Percentiles rank a stretch among this genome's conserved stretches.
Conservation (phyloP, 2,797 vertebrate genomes). For the Brachyrhaphis roseni region DNA sequence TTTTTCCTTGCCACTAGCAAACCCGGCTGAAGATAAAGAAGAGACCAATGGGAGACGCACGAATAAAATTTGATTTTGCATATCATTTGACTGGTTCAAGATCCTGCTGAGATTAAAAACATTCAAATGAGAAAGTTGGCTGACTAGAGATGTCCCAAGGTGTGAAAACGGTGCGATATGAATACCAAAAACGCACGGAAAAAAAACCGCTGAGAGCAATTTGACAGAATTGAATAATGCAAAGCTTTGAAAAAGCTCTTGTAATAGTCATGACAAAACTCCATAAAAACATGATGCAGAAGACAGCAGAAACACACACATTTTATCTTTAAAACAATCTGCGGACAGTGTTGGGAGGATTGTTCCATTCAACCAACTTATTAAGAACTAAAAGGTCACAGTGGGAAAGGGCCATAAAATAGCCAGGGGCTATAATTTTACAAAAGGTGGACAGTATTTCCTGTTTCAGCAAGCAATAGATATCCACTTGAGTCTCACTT, state of each 20-base stretch:
- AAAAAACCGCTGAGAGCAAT: conserved; percentile 42
- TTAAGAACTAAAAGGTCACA: conserved; percentile 22
- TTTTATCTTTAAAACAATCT: conserved; percentile 24
- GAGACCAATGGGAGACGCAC: conserved; percentile 54
- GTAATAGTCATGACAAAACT: conserved; percentile 31
- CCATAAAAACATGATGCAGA: not conserved
- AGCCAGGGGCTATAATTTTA: conserved; percentile 6
- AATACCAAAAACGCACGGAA: conserved; percentile 41
- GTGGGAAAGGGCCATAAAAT: conserved; percentile 16
- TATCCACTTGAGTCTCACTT: conserved; percentile 64
- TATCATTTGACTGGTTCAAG: conserved; percentile 61
- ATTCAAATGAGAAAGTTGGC: conserved; percentile 65
- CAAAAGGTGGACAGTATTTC: conserved; percentile 39
- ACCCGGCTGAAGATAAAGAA: conserved; percentile 59
- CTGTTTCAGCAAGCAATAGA: conserved; percentile 49
- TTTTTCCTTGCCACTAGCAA: conserved; percentile 57
- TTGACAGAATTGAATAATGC: conserved; percentile 55
- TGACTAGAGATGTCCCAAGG: conserved; percentile 52
- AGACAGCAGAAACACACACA: not conserved
- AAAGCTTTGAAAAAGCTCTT: conserved; percentile 28
- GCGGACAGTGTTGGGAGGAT: conserved; percentile 9
- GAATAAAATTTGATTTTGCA: conserved; percentile 70
- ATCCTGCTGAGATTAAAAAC: conserved; percentile 72
- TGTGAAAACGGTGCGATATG: conserved; percentile 53
- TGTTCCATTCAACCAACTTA: conserved; percentile 11